These are phyloP conservation scores for Alsophila aescularia DNA, from an alignment of 2,888 invertebrate genomes.

Conservation along the genomic window DNA sequence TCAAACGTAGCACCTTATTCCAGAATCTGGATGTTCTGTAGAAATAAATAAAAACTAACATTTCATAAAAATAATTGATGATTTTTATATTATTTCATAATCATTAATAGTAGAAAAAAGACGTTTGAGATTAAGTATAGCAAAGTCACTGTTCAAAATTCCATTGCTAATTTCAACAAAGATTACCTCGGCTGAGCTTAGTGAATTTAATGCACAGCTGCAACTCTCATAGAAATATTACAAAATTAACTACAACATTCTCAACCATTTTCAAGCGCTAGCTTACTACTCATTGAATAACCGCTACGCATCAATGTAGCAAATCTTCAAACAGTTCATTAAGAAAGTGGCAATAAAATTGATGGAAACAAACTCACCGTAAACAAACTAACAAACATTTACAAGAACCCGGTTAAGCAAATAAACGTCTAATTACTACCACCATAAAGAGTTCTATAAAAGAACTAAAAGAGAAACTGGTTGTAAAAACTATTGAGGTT, in stretches of 20 bases:
- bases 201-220: too few species aligned
- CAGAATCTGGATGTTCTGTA: too few species aligned
- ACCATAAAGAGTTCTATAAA: conserved; percentile 50
- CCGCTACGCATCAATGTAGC: conserved; percentile 30
- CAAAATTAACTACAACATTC: conserved; percentile 1
- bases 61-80: too few species aligned
- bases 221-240: background rate
- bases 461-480: conserved; percentile 67
- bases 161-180: too few species aligned
- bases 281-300: conserved; percentile 10
- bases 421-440: conserved; percentile 48
- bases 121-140: too few species aligned
- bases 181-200: too few species aligned
- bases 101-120: too few species aligned
- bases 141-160: too few species aligned
- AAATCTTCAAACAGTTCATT: conserved; percentile 27
- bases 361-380: conserved; percentile 29
- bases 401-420: conserved; percentile 28
- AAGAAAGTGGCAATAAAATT: conserved; percentile 35
- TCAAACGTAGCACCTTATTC: background rate
- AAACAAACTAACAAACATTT: conserved; percentile 32
- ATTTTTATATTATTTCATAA: too few species aligned
- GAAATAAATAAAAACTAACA: too few species aligned
- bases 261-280: conserved; percentile 1
- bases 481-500: conserved; percentile 68